These are phyloP conservation scores for Ciona savignyi DNA, from an alignment of 23 tunicate genomes.

Conservation along the genomic window DNA sequence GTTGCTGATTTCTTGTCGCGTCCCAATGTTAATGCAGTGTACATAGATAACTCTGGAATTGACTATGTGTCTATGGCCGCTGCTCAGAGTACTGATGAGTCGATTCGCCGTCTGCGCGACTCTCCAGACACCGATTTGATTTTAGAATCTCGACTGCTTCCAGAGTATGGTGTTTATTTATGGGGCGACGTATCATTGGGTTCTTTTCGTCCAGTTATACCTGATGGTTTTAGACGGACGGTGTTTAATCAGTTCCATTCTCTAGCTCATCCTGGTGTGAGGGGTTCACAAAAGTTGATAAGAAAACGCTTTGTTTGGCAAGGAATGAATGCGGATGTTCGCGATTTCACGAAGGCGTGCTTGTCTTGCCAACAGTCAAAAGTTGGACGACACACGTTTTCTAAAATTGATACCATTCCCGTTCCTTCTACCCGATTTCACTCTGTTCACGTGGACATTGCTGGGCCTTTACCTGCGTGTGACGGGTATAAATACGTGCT, in stretches of 20 bases:
- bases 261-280: slow-evolving; percentile 20
- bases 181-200: slow-evolving; percentile 20
- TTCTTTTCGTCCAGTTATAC: slow-evolving; percentile 7
- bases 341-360: slow-evolving; percentile 9
- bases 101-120: no score
- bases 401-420: background rate
- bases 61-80: no score
- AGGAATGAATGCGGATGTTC: no score
- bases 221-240: background rate
- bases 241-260: slow-evolving; percentile 4
- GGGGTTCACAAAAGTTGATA: slow-evolving; percentile 11
- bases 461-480: slow-evolving; percentile 29
- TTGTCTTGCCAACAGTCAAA: slow-evolving; percentile 23
- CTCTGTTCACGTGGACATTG: slow-evolving; percentile 23
- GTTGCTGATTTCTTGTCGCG: no score
- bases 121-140: no score
- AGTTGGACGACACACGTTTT: background rate
- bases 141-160: no score
- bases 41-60: no score
- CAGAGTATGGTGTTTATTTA: background rate
- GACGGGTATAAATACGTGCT: slow-evolving; percentile 12
- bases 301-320: slow-evolving; percentile 19
- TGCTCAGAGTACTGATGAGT: no score
- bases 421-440: slow-evolving; percentile 5
- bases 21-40: no score